Evolutionary conservation across 2,797 vertebrate genomes (phyloP).

Genomic region (Gambusia yucatana): DNA sequence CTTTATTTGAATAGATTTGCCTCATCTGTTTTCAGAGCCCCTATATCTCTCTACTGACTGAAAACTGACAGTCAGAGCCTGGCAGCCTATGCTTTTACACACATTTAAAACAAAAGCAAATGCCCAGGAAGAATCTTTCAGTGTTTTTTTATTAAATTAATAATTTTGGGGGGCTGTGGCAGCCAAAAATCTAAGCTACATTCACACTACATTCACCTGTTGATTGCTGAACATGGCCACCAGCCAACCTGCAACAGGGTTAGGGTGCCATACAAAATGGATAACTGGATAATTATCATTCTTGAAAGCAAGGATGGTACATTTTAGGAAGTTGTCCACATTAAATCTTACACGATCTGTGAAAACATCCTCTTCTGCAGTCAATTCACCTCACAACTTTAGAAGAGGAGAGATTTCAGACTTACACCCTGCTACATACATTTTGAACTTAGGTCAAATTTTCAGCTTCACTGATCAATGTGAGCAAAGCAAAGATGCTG

Average conservation of each 20-base stretch:
- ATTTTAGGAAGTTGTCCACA: neutral
- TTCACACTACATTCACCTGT: neutral
- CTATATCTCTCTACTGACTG: neutral
- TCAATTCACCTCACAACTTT: neutral
- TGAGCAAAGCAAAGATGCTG: neutral
- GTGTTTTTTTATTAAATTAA: neutral
- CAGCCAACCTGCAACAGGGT: neutral
- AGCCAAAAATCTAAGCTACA: neutral
- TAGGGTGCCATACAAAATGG: neutral
- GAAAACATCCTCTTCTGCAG: neutral
- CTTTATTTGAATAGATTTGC: constrained; percentile 50
- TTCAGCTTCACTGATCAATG: constrained; percentile 16
- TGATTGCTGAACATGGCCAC: neutral
- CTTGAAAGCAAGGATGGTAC: neutral
- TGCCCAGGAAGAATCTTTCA: neutral
- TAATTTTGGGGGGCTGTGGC: neutral
- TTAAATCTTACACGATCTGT: neutral
- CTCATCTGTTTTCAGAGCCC: constrained; percentile 25
- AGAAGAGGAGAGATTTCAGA: neutral
- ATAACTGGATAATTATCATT: neutral
- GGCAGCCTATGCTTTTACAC: constrained; percentile 21
- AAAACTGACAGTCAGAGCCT: constrained; percentile 12
- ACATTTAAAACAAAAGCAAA: neutral
- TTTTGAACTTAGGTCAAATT: neutral
- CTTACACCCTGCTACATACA: neutral